These are phyloP conservation scores for Egretta garzetta DNA, from an alignment of 2,113 vertebrate species.

Conservation along the genomic window DNA sequence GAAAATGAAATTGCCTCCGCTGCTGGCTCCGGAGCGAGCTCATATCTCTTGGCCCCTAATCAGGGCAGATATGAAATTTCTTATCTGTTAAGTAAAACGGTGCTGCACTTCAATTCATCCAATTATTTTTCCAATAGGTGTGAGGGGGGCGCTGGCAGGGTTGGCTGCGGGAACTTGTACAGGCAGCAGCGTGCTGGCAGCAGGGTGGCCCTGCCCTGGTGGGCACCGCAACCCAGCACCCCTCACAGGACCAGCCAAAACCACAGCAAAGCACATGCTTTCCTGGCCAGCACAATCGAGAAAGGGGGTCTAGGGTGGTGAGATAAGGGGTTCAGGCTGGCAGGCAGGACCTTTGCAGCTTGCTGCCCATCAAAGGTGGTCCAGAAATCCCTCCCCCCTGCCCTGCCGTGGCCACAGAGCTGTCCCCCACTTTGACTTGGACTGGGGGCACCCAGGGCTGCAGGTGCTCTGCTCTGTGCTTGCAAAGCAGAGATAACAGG, in stretches of 20 bases:
- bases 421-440: fast-evolving
- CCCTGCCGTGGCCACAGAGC: background rate
- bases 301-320: background rate
- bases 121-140: constrained; percentile 61
- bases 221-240: background rate
- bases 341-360: background rate
- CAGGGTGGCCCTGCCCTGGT: background rate
- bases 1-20: constrained; percentile 55
- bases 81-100: constrained; percentile 62
- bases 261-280: background rate
- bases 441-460: background rate
- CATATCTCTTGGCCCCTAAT: constrained; percentile 48
- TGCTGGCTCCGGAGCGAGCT: background rate
- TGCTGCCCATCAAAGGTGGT: background rate
- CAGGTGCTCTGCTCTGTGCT: background rate
- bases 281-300: fast-evolving
- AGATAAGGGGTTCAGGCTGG: background rate
- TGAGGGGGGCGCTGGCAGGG: background rate
- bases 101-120: constrained; percentile 56
- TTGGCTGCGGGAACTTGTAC: background rate
- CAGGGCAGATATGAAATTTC: constrained; percentile 61
- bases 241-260: background rate
- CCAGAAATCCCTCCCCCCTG: fast-evolving
- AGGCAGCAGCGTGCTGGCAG: background rate
- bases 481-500: background rate